These are phyloP conservation scores for Cottus gobio DNA, from an alignment of 2,113 vertebrate genomes.

Conservation along the genomic window DNA sequence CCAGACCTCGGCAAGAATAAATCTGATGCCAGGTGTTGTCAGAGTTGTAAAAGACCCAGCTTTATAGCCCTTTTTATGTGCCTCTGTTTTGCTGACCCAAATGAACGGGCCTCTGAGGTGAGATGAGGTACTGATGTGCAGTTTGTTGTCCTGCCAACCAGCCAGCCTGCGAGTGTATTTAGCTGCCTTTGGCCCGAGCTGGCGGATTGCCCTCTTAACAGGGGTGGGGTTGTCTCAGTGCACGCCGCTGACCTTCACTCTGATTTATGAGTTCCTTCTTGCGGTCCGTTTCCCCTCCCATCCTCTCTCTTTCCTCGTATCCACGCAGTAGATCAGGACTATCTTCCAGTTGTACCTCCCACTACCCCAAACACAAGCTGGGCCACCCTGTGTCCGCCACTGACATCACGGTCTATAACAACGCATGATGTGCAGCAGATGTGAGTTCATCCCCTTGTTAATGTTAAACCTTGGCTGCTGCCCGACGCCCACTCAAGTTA, in stretches of 20 bases:
- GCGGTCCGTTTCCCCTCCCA: conserved; percentile 20
- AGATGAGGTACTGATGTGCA: conserved; percentile 51
- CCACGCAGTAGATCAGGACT: conserved; percentile 34
- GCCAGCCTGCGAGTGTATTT: conserved; percentile 46
- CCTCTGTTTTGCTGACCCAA: conserved; percentile 34
- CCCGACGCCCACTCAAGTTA: conserved; percentile 1
- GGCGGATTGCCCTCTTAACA: conserved; percentile 54
- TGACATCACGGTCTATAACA: conserved; percentile 55
- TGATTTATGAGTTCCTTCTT: conserved; percentile 70
- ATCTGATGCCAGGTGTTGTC: conserved; percentile 27
- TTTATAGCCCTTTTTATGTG: conserved; percentile 7
- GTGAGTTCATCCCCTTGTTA: conserved; percentile 22
- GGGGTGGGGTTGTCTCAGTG: conserved; percentile 53
- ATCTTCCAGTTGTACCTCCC: conserved; percentile 34
- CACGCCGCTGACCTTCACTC: conserved; percentile 60
- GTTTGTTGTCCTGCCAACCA: conserved; percentile 53
- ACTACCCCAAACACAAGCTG: conserved; percentile 27
- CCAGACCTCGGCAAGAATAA: conserved; percentile 9
- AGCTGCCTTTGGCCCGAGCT: conserved; percentile 32
- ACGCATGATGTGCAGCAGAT: conserved; percentile 53
- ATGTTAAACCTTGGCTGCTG: conserved; percentile 6
- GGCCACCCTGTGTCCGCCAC: conserved; percentile 48
- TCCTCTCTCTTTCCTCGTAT: conserved; percentile 35
- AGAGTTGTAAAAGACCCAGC: conserved; percentile 1
- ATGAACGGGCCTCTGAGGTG: conserved; percentile 43